A percentile compares a stretch with the other conserved stretches of the same genome.
Evolutionary conservation across 2,797 vertebrate species (phyloP).

Genomic region (Myotis pilosus): DNA sequence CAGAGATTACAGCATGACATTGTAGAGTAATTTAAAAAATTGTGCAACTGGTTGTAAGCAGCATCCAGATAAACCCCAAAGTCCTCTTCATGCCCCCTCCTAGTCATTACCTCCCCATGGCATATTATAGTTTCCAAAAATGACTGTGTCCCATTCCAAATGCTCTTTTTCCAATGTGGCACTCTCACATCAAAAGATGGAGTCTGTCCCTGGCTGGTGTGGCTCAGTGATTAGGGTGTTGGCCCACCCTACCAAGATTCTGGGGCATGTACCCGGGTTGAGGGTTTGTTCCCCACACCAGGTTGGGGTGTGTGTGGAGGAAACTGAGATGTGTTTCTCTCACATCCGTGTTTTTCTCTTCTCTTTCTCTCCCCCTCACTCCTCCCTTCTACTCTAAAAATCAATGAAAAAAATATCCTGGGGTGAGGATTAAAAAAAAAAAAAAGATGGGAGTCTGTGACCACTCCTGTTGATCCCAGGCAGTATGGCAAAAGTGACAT

Average conservation of each 20-base stretch:
- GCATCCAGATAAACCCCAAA: neutral
- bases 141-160: neutral
- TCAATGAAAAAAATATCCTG: too few species aligned
- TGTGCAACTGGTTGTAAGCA: neutral
- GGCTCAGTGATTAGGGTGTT: too few species aligned
- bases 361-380: too few species aligned
- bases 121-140: neutral
- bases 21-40: neutral
- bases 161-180: neutral
- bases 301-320: too few species aligned
- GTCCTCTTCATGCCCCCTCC: neutral
- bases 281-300: too few species aligned
- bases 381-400: too few species aligned
- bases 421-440: too few species aligned
- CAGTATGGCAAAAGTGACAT: neutral
- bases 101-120: neutral
- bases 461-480: neutral
- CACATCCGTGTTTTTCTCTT: too few species aligned
- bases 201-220: neutral
- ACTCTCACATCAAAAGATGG: neutral
- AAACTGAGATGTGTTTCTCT: too few species aligned
- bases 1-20: neutral
- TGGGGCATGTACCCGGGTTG: too few species aligned
- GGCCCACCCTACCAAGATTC: too few species aligned
- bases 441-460: neutral